Conservation (phyloP, 2,113 vertebrate species). For the Cairina moschata region DNA sequence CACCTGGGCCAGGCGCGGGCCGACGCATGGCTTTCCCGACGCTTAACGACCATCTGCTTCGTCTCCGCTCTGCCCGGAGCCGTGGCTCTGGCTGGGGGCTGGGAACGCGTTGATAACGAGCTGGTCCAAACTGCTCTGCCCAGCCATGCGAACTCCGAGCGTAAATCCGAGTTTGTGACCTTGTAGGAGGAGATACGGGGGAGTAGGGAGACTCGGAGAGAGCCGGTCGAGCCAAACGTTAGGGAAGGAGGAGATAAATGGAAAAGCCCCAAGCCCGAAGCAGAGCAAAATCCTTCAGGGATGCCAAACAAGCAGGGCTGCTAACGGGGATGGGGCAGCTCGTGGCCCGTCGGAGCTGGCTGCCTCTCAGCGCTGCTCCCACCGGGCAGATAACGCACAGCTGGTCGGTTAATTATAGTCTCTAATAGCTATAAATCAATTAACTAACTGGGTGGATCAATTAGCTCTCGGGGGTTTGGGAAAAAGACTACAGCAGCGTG, state of each 20-base stretch:
- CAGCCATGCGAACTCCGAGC: background rate
- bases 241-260: background rate
- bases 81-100: background rate
- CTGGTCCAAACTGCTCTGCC: background rate
- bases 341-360: fast-evolving
- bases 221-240: fast-evolving
- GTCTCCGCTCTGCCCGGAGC: background rate
- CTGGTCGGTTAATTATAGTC: background rate
- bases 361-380: background rate
- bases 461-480: background rate
- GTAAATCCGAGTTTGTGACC: fast-evolving
- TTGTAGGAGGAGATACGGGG: background rate
- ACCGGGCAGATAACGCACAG: background rate
- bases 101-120: background rate
- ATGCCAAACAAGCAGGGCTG: fast-evolving
- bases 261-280: background rate
- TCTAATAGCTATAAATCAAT: background rate
- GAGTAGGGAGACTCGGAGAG: background rate
- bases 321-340: fast-evolving
- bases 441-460: background rate
- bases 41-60: background rate
- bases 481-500: background rate
- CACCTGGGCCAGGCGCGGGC: background rate
- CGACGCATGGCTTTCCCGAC: fast-evolving
- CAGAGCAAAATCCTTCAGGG: background rate